Percentiles rank a stretch among this genome's conserved stretches.
phyloP scores from a whole-genome alignment of 2,888 invertebrate genomes.

The Apamea epomidion region DNA sequence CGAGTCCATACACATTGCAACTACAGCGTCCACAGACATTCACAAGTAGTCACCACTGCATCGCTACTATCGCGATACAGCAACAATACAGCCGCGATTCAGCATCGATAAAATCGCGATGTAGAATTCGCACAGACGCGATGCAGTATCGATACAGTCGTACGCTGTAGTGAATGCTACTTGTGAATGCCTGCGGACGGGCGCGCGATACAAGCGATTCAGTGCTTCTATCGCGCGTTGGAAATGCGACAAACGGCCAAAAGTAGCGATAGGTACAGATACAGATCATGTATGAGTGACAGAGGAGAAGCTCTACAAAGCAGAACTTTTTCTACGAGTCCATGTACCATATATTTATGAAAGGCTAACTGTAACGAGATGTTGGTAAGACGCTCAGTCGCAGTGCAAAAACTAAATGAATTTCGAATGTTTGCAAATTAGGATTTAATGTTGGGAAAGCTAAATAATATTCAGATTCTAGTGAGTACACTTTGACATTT shows the following conservation, averaged over 20 bases:
- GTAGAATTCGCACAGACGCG: no score
- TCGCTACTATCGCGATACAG: no score
- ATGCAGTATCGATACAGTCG: no score
- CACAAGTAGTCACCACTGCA: neutral
- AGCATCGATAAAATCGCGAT: no score
- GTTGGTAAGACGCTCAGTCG: slow-evolving; percentile 24
- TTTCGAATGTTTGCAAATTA: slow-evolving; percentile 17
- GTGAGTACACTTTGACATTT: slow-evolving; percentile 37
- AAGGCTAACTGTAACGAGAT: neutral
- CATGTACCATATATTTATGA: neutral
- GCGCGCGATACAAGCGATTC: neutral
- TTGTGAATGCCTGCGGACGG: neutral
- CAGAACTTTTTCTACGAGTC: neutral
- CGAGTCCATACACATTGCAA: neutral
- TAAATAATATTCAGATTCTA: slow-evolving; percentile 48
- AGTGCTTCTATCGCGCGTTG: neutral
- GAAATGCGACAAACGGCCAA: neutral
- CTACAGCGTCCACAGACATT: neutral
- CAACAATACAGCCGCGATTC: no score
- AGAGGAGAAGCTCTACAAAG: neutral
- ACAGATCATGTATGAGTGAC: neutral
- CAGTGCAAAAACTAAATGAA: slow-evolving; percentile 38
- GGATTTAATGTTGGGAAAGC: slow-evolving; percentile 25
- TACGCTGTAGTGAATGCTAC: no score
- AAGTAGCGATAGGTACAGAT: neutral